Base-by-base conservation (phyloP, 2,113 vertebrate genomes). In the Ia io region DNA sequence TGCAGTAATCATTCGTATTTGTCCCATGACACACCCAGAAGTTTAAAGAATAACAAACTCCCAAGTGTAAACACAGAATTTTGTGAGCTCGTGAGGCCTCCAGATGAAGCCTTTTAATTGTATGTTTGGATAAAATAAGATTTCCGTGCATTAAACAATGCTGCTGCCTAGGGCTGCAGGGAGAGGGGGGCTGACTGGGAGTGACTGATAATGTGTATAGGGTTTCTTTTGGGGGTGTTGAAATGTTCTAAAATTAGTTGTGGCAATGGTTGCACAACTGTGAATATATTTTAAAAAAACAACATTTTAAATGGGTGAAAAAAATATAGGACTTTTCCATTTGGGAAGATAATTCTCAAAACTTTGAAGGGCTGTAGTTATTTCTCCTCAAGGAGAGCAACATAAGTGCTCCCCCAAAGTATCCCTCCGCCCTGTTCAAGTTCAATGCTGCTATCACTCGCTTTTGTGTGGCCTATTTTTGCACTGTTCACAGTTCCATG, bases 381-480 rank as follows among this genome's bases (percentile, higher is more conserved):
- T 59, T 94, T 69, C 51, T 86, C 28, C n/a, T 56, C 30, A n/a
- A 65, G 30, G 10, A 73, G 20, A 30, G 37, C 23, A 74, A 59
- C 14, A 32, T 49, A 69, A 49, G 23, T 18, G 9, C 10, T 61
- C 69, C 47, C 47, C 84, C 59, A 79, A 93, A 90, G 69, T 76
- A n/a, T 2, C 49, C 6, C 1, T 0, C 61, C 17, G 91, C 84
- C 90, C 59, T 94, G 63, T 40, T 74, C 59, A 67, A 90, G 70
- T 69, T 93, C 47, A 78, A 18, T 22, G 40, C 14, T 96, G 78
- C 12, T 97, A 79, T 95, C 84, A 95, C 80, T 96, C 67, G 8
- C 51, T 35, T 7, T 82, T 95, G 82, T 40, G 67, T 53, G 51
- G 91, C 47, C 97, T 98, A 96, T 98, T 98, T 98, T 98, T 98